Base-by-base conservation (phyloP, 1,140 invertebrate genomes). In the Belonocnema kinseyi region DNA sequence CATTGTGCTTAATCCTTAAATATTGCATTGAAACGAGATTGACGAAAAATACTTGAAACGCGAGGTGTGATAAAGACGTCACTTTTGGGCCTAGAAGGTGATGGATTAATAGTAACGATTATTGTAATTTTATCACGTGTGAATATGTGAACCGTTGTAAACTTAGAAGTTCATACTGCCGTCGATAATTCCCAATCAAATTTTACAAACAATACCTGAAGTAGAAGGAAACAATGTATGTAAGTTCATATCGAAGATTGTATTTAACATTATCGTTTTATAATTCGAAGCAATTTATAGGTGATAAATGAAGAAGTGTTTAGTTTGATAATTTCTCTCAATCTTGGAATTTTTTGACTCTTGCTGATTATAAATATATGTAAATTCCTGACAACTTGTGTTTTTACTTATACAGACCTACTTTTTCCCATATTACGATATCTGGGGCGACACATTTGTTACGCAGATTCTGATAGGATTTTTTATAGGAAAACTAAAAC, bases 351-450 rank as follows among this genome's bases (percentile, higher is more conserved):
- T 66, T 66, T 66, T 66, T 14, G 13, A 66, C 61, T 46, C 61
- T 16, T 66, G 40, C n/a, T 66, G 26, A 66, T 66, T 66, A 66
- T 66, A 40, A 66, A 66, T 66, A 66, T 66, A 66, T 66, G 33
- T 40, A 46, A 66, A 66, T 66, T 66, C 61, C 26, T 66, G 61
- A 66, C 16, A 61, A 26, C 10, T 61, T 2, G 13, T 21, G 56
- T 61, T 19, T 19, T 56, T 17, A 46, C 10, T 46, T 1, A 46
- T 19, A 14, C 58, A 61, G 21, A 14, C 5, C 12, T 33, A 21
- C 12, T 14, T 3, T 14, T 13, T 12, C 21, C 58, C 19, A 56
- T 56, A n/a, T n/a, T n/a, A n/a, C n/a, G n/a, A n/a, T n/a, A n/a
- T n/a, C n/a, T n/a, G n/a, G n/a, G n/a, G n/a, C n/a, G n/a, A n/a